These are phyloP conservation scores for Neoscelio sp. DNA, from an alignment of 2,888 invertebrate species.

Conservation along the genomic window DNA sequence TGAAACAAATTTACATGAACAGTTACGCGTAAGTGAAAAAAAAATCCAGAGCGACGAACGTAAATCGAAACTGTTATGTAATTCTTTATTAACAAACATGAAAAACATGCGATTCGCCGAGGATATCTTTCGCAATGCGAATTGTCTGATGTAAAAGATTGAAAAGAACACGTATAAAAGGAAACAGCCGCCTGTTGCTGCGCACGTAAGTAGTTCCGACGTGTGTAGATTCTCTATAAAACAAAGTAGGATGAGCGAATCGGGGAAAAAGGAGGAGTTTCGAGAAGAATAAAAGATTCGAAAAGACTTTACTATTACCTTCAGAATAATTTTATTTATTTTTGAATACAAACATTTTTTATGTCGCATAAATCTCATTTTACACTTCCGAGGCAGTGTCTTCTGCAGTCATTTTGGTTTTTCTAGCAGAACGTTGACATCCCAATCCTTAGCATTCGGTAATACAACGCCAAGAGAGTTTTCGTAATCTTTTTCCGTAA, in stretches of 20 bases:
- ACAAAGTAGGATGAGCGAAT: conserved; percentile 63
- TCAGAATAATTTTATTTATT: background rate
- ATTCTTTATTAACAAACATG: background rate
- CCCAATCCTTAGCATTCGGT: too few species aligned
- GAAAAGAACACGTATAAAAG: conserved; percentile 68
- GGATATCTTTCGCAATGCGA: conserved; percentile 11
- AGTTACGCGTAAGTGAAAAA: too few species aligned
- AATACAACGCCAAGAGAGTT: too few species aligned
- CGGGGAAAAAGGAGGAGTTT: conserved; percentile 44
- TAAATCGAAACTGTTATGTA: background rate
- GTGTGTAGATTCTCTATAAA: conserved; percentile 69
- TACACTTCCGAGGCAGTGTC: too few species aligned
- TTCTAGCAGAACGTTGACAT: too few species aligned
- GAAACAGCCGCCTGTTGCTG: conserved; percentile 80
- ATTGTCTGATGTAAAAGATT: conserved; percentile 36
- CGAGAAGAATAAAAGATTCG: conserved; percentile 59
- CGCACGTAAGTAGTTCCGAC: conserved; percentile 74
- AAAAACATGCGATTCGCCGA: background rate
- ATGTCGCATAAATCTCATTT: too few species aligned
- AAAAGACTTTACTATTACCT: background rate
- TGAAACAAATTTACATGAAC: too few species aligned
- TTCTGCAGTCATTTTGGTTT: too few species aligned
- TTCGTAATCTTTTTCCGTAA: too few species aligned
- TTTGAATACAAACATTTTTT: too few species aligned
- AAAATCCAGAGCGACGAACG: background rate